Conservation (phyloP, 2,113 vertebrate genomes). For the Mohoua ochrocephala region DNA sequence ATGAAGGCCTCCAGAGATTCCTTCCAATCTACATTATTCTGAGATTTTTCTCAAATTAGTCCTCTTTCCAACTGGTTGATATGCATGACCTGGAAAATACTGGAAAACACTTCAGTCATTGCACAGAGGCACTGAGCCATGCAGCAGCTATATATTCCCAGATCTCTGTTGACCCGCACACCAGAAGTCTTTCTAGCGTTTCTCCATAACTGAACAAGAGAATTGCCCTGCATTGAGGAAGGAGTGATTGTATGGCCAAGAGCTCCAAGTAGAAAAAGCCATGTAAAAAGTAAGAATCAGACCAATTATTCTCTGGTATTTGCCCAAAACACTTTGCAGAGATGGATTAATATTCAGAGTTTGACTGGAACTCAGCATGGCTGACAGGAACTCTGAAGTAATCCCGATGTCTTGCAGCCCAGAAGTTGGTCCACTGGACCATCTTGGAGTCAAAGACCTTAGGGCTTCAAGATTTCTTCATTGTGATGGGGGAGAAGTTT, state of each 20-base stretch:
- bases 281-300: background rate
- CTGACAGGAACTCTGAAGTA: background rate
- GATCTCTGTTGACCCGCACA: background rate
- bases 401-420: background rate
- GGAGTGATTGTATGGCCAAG: background rate
- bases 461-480: background rate
- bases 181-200: background rate
- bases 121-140: conserved; percentile 38
- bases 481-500: background rate
- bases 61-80: background rate
- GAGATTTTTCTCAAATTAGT: background rate
- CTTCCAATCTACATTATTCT: background rate
- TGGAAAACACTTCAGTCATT: background rate
- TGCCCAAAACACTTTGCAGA: background rate
- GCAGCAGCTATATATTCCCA: background rate
- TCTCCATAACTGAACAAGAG: background rate
- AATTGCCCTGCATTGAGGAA: background rate
- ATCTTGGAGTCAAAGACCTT: background rate
- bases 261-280: background rate
- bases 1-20: background rate
- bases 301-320: background rate
- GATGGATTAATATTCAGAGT: background rate
- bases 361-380: background rate
- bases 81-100: conserved; percentile 36
- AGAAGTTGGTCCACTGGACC: background rate